phyloP scores from a whole-genome alignment of 2,888 invertebrate genomes.

The Salticus scenicus region DNA sequence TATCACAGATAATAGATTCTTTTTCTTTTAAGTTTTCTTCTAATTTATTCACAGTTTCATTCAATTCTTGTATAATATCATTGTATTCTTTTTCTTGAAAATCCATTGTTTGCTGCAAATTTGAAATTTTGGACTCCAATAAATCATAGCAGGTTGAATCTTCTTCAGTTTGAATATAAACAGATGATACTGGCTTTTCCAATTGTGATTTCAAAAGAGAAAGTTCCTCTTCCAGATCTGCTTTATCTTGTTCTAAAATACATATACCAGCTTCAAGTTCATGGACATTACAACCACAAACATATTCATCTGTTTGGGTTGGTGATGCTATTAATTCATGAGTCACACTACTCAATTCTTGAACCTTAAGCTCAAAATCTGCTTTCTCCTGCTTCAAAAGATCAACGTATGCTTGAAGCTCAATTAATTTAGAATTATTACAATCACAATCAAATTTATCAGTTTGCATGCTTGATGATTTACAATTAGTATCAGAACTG shows the following conservation, averaged over 20 bases:
- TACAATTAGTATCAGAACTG: no score
- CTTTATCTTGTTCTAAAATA: constrained; percentile 29
- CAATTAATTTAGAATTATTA: background rate
- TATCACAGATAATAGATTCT: constrained; percentile 78
- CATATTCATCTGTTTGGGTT: background rate
- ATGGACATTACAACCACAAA: background rate
- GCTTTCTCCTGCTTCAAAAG: background rate
- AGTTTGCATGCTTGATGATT: no score
- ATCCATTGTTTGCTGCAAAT: background rate
- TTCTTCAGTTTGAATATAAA: constrained; percentile 28
- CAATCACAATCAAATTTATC: background rate
- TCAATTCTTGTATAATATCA: background rate
- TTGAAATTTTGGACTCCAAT: constrained; percentile 20
- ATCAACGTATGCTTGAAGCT: background rate
- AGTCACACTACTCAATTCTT: background rate
- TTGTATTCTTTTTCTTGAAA: background rate
- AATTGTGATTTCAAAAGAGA: background rate
- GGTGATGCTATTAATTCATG: background rate
- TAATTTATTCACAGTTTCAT: background rate
- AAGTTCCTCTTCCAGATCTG: constrained; percentile 17
- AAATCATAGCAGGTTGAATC: constrained; percentile 8
- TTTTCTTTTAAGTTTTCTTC: constrained; percentile 79
- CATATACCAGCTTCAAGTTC: constrained; percentile 11
- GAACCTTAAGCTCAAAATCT: background rate
- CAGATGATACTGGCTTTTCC: background rate